Percentiles rank a stretch among this genome's conserved stretches.
phyloP scores from a whole-genome alignment of 2,113 vertebrate species.

The Coreoperca whiteheadi region DNA sequence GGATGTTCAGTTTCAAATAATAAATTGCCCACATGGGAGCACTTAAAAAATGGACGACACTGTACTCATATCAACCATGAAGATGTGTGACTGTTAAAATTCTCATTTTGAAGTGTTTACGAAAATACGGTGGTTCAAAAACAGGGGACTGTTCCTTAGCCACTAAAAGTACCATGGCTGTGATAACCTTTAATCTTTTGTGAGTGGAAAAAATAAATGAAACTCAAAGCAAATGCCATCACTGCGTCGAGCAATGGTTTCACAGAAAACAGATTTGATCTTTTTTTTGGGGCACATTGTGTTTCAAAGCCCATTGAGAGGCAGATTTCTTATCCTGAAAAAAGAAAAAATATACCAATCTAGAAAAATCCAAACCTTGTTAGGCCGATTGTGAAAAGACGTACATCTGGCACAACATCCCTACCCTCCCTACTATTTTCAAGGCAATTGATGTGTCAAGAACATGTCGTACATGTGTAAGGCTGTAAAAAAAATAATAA shows the following conservation, averaged over 20 bases:
- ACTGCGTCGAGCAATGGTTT: not conserved
- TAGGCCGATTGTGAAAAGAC: conserved; percentile 2
- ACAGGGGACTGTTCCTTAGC: not conserved
- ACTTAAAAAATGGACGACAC: conserved; percentile 24
- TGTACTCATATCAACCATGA: conserved; percentile 13
- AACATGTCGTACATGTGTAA: not conserved
- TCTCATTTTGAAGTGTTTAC: conserved; percentile 36
- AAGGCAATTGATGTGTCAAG: not conserved
- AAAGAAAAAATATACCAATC: not conserved
- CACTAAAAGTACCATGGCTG: not conserved
- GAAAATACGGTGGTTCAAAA: conserved; percentile 18
- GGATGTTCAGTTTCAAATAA: conserved; percentile 48
- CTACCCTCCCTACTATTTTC: too few species aligned
- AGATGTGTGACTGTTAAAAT: conserved; percentile 20
- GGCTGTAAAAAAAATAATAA: too few species aligned
- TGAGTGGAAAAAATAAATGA: conserved; percentile 11
- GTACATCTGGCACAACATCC: conserved; percentile 8
- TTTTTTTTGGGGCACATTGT: conserved; percentile 2
- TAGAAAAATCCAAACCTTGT: not conserved
- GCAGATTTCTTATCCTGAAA: not conserved
- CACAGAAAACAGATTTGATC: not conserved
- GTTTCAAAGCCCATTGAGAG: not conserved
- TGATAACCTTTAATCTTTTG: conserved; percentile 21
- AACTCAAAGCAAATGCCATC: not conserved
- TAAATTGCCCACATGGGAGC: conserved; percentile 46